A percentile compares a stretch with the other conserved stretches of the same genome.
These are phyloP conservation scores for Toxotes chatareus DNA, from an alignment of 2,113 vertebrate genomes.

Conservation along the genomic window DNA sequence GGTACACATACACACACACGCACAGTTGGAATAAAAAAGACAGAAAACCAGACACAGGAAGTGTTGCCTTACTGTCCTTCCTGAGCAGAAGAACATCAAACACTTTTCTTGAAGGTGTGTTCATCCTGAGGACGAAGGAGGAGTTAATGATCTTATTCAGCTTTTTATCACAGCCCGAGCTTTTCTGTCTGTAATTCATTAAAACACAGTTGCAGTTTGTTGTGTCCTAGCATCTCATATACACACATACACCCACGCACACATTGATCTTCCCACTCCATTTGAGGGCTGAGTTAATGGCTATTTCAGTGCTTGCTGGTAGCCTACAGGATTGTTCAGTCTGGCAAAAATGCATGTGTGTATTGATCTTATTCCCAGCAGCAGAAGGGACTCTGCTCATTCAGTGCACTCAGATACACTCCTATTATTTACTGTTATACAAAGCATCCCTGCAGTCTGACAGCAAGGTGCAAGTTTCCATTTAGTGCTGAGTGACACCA, in stretches of 20 bases:
- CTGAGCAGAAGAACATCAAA: constrained; percentile 34
- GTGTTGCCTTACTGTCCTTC: constrained; percentile 30
- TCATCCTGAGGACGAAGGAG: background rate
- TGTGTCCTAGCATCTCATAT: constrained; percentile 13
- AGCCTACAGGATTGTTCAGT: constrained; percentile 58
- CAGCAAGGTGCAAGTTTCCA: constrained; percentile 25
- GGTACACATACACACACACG: constrained; percentile 12
- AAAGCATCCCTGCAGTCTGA: constrained; percentile 43
- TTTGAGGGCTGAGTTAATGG: constrained; percentile 65
- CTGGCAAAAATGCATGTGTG: constrained; percentile 49
- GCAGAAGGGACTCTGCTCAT: constrained; percentile 51
- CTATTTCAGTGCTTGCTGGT: constrained; percentile 62
- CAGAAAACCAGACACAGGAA: constrained; percentile 51
- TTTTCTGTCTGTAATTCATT: constrained; percentile 35
- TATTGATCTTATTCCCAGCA: constrained; percentile 75
- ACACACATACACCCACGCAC: constrained; percentile 31
- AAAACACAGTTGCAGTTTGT: constrained; percentile 28
- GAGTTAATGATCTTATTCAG: constrained; percentile 19
- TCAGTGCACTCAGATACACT: constrained; percentile 33
- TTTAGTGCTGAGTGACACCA: constrained; percentile 6
- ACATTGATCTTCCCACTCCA: constrained; percentile 67
- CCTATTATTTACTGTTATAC: constrained; percentile 57
- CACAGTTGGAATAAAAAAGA: constrained; percentile 8
- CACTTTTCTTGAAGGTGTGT: constrained; percentile 9
- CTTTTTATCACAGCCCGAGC: constrained; percentile 22